phyloP scores from a whole-genome alignment of 2,797 vertebrate species.

The Anguilla obscura region DNA sequence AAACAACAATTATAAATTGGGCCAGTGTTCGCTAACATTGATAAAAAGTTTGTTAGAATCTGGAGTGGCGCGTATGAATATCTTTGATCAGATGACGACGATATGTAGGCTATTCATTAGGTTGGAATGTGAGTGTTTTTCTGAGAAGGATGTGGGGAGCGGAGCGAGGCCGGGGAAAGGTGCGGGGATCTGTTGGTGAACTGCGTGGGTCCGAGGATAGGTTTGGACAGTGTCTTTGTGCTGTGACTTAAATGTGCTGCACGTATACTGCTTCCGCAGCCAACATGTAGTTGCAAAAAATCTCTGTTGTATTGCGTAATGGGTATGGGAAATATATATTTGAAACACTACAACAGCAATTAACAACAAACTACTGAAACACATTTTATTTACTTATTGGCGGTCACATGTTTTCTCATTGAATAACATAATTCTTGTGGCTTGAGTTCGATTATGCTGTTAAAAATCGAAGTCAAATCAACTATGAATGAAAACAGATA shows the following conservation, averaged over 20 bases:
- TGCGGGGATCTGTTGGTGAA: not conserved
- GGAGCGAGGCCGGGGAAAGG: conserved; percentile 10
- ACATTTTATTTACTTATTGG: not conserved
- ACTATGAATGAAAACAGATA: not conserved
- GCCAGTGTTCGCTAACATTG: not conserved
- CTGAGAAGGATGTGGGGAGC: conserved; percentile 41
- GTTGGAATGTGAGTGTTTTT: conserved; percentile 38
- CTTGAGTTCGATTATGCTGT: not conserved
- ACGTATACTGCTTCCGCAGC: not conserved
- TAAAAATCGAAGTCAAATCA: not conserved
- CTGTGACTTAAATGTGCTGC: not conserved
- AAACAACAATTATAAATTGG: not conserved
- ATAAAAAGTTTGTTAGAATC: not conserved
- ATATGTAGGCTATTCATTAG: conserved; percentile 55
- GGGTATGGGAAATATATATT: not conserved
- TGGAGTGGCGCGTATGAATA: conserved; percentile 49
- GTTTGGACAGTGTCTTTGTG: not conserved
- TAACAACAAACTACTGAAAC: not conserved
- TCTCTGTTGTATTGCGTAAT: not conserved
- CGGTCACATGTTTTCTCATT: not conserved
- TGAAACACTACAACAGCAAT: not conserved
- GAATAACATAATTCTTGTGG: not conserved
- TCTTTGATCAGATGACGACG: conserved; percentile 40
- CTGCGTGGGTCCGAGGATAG: conserved; percentile 12
- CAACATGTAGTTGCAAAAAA: not conserved